Evolutionary conservation across 2,113 vertebrate genomes (phyloP).

Genomic region (Malurus melanocephalus): DNA sequence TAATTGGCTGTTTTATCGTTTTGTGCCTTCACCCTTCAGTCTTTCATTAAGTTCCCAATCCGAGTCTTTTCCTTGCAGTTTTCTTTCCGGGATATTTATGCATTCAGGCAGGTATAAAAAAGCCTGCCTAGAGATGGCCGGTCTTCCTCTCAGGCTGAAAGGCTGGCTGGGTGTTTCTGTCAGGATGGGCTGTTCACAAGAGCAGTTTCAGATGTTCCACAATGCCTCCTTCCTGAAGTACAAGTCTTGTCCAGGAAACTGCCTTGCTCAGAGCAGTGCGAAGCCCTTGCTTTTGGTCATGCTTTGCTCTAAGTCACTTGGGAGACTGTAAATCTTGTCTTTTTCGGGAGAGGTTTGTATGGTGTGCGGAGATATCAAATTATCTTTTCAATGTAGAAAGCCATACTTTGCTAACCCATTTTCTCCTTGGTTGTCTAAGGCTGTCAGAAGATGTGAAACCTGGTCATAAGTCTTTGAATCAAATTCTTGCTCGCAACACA

Average conservation of each 20-base stretch:
- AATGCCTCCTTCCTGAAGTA: background rate
- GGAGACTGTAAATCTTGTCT: background rate
- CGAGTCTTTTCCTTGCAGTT: accelerated
- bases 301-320: background rate
- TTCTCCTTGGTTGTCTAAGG: background rate
- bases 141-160: background rate
- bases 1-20: background rate
- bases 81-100: background rate
- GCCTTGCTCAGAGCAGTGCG: accelerated
- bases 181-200: background rate
- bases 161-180: background rate
- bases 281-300: background rate
- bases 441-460: background rate
- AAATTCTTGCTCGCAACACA: background rate
- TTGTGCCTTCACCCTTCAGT: background rate
- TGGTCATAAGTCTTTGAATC: background rate
- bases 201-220: background rate
- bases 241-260: background rate
- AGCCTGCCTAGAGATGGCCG: accelerated
- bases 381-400: background rate
- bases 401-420: background rate
- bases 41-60: accelerated
- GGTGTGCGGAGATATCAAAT: background rate
- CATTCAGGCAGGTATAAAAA: background rate
- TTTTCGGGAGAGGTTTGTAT: background rate